Percentiles rank a stretch among this genome's conserved stretches.
Conservation (phyloP, 2,113 vertebrate genomes). For the Oryzias melastigma region DNA sequence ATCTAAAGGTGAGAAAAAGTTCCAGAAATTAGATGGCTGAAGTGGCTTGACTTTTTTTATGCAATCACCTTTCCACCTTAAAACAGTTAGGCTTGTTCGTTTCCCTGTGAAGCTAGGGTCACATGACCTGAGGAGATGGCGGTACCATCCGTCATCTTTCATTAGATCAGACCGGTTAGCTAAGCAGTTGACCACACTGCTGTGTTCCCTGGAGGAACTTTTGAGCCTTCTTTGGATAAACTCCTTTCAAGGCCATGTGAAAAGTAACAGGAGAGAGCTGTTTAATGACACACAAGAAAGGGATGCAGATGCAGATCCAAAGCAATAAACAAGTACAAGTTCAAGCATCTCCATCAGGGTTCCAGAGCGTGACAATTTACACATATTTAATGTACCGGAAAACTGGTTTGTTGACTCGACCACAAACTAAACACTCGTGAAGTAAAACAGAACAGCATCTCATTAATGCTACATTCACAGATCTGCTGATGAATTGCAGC, state of each 20-base stretch:
- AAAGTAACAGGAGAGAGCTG: no score
- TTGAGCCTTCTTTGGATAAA: not conserved
- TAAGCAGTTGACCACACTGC: slow-evolving; percentile 21
- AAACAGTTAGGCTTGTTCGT: slow-evolving; percentile 28
- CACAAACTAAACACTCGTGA: no score
- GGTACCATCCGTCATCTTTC: slow-evolving; percentile 50
- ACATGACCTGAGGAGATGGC: slow-evolving; percentile 46
- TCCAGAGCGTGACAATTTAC: not conserved
- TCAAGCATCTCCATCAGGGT: not conserved
- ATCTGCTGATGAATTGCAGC: no score
- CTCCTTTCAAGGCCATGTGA: no score
- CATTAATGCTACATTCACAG: no score
- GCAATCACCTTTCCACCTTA: slow-evolving; percentile 28
- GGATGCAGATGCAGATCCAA: no score
- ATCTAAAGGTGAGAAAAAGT: slow-evolving; percentile 7
- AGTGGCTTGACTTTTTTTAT: no score
- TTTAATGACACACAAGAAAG: no score
- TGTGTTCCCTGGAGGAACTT: slow-evolving; percentile 4
- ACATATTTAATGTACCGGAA: not conserved
- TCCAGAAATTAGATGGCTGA: slow-evolving; percentile 28
- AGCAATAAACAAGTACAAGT: no score
- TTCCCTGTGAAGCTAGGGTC: slow-evolving; percentile 52
- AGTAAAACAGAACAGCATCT: no score
- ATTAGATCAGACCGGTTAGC: slow-evolving; percentile 42
- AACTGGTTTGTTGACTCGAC: no score